A percentile compares a stretch with the other conserved stretches of the same genome.
These are phyloP conservation scores for Saxidomus purpurata DNA, from an alignment of 1,140 invertebrate genomes.

Conservation along the genomic window DNA sequence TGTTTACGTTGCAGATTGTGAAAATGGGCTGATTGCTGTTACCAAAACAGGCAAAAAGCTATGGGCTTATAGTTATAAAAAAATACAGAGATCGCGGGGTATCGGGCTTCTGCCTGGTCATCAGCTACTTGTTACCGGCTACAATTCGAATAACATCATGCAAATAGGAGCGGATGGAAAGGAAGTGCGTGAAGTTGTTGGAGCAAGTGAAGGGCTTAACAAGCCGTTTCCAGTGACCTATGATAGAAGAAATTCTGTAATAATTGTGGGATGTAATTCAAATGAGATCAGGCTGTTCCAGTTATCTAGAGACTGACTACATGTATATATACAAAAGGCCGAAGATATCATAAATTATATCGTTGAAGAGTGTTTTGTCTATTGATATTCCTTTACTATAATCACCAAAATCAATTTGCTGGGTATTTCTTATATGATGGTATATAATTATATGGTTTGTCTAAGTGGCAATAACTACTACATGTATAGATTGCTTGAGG, in stretches of 20 bases:
- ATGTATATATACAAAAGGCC: too few species aligned
- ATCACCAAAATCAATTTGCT: too few species aligned
- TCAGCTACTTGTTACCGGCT: background rate
- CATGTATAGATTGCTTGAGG: too few species aligned
- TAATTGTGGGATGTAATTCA: background rate
- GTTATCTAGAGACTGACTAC: too few species aligned
- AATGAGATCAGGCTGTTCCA: background rate
- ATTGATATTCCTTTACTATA: too few species aligned
- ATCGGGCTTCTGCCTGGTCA: background rate
- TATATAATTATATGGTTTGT: too few species aligned
- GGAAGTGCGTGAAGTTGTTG: background rate
- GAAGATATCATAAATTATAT: too few species aligned
- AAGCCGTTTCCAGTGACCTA: background rate
- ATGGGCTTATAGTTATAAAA: background rate
- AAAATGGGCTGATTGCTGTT: background rate
- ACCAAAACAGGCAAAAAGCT: background rate
- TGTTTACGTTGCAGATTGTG: background rate
- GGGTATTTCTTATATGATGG: too few species aligned
- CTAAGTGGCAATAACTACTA: too few species aligned
- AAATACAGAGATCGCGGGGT: background rate
- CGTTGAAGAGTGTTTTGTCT: too few species aligned
- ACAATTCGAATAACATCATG: background rate
- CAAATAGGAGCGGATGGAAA: background rate
- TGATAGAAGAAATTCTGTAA: background rate
- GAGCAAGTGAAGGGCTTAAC: background rate